Conservation (phyloP, 30 jellyfish, hydroid and myxozoan genomes). For the Aurelia aurita region DNA sequence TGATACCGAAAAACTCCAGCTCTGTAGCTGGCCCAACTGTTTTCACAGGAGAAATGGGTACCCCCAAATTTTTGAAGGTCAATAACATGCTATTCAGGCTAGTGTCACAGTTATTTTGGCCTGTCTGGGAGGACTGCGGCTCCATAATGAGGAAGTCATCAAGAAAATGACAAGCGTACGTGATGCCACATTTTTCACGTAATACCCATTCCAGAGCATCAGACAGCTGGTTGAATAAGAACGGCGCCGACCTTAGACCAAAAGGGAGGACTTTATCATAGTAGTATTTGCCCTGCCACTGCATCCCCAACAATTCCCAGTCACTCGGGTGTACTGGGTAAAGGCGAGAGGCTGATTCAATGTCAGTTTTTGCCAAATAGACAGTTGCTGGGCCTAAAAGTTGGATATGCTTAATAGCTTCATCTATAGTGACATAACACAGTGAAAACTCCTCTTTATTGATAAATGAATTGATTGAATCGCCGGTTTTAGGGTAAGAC, state of each 20-base stretch:
- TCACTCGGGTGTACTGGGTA: constrained; percentile 23
- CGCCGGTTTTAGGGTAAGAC: not conserved
- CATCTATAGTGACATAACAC: constrained; percentile 4
- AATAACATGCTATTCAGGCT: constrained; percentile 1
- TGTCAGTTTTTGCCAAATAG: too few species aligned
- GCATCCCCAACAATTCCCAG: constrained; percentile 26
- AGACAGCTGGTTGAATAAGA: constrained; percentile 8
- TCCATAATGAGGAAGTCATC: constrained; percentile 27
- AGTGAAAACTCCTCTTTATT: not conserved
- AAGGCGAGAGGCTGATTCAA: too few species aligned
- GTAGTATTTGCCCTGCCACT: constrained; percentile 13
- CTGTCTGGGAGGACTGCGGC: not conserved
- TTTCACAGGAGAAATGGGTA: constrained; percentile 63
- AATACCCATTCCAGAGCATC: constrained; percentile 24
- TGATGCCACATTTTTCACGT: constrained; percentile 7
- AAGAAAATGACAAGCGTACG: constrained; percentile 12
- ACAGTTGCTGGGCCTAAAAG: too few species aligned
- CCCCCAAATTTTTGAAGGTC: constrained; percentile 29
- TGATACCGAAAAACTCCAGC: constrained; percentile 55
- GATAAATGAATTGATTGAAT: not conserved
- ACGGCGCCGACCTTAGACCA: constrained; percentile 7
- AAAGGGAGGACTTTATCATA: constrained; percentile 17
- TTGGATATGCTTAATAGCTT: constrained; percentile 4
- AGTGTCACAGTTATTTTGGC: not conserved
- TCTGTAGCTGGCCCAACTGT: constrained; percentile 78